phyloP scores from a whole-genome alignment of 2,888 invertebrate species.

The Phyllotreta cruciferae region DNA sequence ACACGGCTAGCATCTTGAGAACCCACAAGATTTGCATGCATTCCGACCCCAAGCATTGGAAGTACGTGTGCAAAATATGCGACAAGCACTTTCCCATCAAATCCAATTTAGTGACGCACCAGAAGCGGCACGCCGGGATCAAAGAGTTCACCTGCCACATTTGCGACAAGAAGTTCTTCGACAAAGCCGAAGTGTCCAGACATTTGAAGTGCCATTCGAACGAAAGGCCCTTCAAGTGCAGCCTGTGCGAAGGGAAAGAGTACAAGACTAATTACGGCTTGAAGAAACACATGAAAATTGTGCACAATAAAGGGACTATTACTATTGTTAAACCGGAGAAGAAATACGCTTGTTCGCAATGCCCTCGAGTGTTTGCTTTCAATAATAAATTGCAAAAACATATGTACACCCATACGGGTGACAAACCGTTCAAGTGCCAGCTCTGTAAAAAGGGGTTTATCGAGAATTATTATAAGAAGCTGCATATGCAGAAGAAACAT shows the following conservation, averaged over 20 bases:
- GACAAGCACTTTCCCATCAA: conserved; percentile 49
- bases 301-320: conserved; percentile 52
- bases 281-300: conserved; percentile 47
- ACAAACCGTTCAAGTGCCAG: conserved; percentile 47
- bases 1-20: conserved; percentile 48
- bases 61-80: conserved; percentile 46
- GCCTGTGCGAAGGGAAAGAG: conserved; percentile 45
- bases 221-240: conserved; percentile 46
- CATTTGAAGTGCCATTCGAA: conserved; percentile 47
- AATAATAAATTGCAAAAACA: conserved; percentile 49
- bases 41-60: conserved; percentile 50
- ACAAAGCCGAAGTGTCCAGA: conserved; percentile 47
- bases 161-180: conserved; percentile 56
- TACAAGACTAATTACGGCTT: conserved; percentile 48
- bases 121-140: conserved; percentile 52
- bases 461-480: conserved; percentile 48
- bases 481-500: conserved; percentile 49
- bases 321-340: conserved; percentile 54
- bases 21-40: conserved; percentile 51
- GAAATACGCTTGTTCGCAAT: conserved; percentile 46
- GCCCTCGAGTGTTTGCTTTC: conserved; percentile 47
- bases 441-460: conserved; percentile 47
- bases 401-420: conserved; percentile 48
- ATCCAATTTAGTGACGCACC: conserved; percentile 46
- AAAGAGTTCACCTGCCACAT: conserved; percentile 49